Base-by-base conservation (phyloP, 2,113 vertebrate genomes). In the Larimichthys polyactis region DNA sequence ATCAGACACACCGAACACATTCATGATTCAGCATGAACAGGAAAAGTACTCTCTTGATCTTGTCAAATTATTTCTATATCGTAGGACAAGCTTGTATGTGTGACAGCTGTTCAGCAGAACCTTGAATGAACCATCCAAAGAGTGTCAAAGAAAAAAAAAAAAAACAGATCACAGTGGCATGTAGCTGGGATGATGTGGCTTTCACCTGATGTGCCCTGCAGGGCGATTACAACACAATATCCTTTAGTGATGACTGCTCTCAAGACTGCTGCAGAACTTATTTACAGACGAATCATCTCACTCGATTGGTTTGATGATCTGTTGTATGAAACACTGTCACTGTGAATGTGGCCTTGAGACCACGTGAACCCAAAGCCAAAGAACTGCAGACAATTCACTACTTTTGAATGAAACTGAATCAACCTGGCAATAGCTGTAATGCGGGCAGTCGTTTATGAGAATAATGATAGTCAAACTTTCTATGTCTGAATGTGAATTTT, bases 201-300 rank as follows among this genome's bases (percentile, higher is more conserved):
- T 79, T 79, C 58, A 85, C 82, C 68, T 88, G 64, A 85, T 66
- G 69, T 60, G 48, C 43, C 64, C 62, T 16, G 49, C 2, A 60
- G 76, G 44, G 57, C 59, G 59, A 65, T 72, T 54, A 81, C 11
- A 78, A 57, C 49, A 54, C 19, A 77, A 19, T 51, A 58, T 58
- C 60, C 57, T 81, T 78, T 69, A 71, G 72, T 55, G 64, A 77
- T 78, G 70, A 75, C 64, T 81, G 65, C 8, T 55, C 59, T 73
- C 57, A 11, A 36, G 62, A 27, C 76, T 27, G 62, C 75, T 70
- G 63, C 75, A n/a, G 57, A 66, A 29, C 59, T 17, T 20, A 73
- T 62, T 69, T 40, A 55, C 52, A 62, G 80, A 78, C 27, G 24
- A 52, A 54, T 75, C 74, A 80, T 64, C 58, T 75, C 74, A 19